Evolutionary conservation across 2,888 invertebrate species (phyloP), one percentile per base, ranked within the genome.

Genomic region (Andrena dorsata): DNA sequence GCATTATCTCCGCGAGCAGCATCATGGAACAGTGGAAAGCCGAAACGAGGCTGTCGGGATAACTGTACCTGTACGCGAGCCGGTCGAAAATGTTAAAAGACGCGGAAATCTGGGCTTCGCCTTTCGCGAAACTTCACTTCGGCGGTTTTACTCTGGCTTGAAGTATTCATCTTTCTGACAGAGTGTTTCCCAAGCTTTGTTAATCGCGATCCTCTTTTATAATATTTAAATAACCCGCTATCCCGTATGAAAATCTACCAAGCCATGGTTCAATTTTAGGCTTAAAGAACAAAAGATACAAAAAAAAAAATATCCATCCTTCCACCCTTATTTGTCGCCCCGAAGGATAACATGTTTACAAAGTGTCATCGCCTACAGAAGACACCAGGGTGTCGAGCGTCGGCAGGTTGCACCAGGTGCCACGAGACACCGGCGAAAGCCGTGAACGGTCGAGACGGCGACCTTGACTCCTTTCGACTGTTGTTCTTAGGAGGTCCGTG

Each of bases 401-500:
- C 51, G 51, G 53, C 53, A 26, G 26, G 53, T 56, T 23, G 53
- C 53, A 56, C 23, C 56, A 56, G 56, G 56, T 56, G 56, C 10
- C 56, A 26, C 10, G 23, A 56, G 56, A 10, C 56, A 10, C 56
- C 56, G 20, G 23, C 32, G 51, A 66, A 28, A n/a, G 28, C 72
- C 65, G 64, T 73, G 65, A 85, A 82, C 77, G 64, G 58, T 69
- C 70, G 76, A 75, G 66, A 58, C 76, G 77, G 79, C 75, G 87
- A 87, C 87, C 87, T 88, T 87, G 87, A 86, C 87, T 88, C 74
- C 81, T 88, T 86, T 88, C 82, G 79, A 74, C 80, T 79, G 79
- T 82, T 80, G 81, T 88, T 80, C 82, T 82, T 83, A 81, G 82
- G 80, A 73, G 49, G 35, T 66, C 47, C 71, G 69, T 71, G 76